Percentiles rank a stretch among this genome's conserved stretches.
These are phyloP conservation scores for Athalia circularis DNA, from an alignment of 2,888 invertebrate genomes.

Conservation along the genomic window DNA sequence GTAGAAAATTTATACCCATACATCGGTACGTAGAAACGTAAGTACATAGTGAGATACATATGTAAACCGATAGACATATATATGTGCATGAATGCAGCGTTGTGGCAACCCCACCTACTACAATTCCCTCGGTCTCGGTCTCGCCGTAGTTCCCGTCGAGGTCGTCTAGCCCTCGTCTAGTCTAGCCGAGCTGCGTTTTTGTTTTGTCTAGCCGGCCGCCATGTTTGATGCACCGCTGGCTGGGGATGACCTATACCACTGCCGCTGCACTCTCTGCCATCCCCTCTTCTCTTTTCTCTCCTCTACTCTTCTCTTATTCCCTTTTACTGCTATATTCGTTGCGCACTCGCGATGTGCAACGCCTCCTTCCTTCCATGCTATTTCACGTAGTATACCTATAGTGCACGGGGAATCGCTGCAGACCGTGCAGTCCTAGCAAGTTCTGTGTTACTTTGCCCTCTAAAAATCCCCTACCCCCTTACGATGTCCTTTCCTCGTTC, in stretches of 20 bases:
- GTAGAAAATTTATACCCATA: background rate
- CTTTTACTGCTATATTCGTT: too few relatives aligned
- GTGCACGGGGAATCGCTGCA: too few relatives aligned
- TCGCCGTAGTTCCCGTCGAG: constrained; percentile 33
- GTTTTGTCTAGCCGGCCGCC: constrained; percentile 55
- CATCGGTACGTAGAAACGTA: background rate
- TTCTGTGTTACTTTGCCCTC: too few relatives aligned
- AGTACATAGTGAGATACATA: background rate
- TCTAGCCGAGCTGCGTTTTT: constrained; percentile 53
- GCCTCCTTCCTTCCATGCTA: too few relatives aligned
- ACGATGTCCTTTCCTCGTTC: too few relatives aligned
- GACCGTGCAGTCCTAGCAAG: too few relatives aligned
- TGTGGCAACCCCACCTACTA: constrained; percentile 11
- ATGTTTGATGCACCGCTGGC: constrained; percentile 55
- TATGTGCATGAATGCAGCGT: background rate
- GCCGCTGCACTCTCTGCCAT: constrained; percentile 30
- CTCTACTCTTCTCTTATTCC: too few relatives aligned
- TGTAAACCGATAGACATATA: background rate
- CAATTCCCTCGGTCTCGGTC: background rate
- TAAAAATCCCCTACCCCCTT: too few relatives aligned
- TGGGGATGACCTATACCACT: constrained; percentile 46
- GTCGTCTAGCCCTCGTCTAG: constrained; percentile 54
- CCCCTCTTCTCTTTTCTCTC: background rate
- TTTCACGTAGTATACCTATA: too few relatives aligned
- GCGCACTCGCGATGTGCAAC: too few relatives aligned